phyloP scores from a whole-genome alignment of 2,797 vertebrate species.

The Oceanodroma leucorhoa region DNA sequence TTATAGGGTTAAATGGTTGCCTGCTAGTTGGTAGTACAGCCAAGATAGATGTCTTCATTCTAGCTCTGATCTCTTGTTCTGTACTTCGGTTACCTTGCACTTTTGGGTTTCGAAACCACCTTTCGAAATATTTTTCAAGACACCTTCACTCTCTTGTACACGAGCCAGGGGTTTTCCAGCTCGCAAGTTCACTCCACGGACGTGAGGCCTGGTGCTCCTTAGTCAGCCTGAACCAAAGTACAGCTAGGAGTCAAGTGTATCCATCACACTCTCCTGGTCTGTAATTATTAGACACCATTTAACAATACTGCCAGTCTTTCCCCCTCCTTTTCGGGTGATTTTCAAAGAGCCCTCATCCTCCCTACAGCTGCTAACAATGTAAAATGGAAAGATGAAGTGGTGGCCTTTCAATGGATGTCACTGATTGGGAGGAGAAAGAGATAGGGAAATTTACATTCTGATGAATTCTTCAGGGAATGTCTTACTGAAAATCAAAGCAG shows the following conservation, averaged over 20 bases:
- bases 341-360: conserved; percentile 45
- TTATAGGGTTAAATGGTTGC: background rate
- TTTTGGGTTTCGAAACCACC: background rate
- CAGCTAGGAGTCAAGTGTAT: background rate
- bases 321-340: conserved; percentile 24
- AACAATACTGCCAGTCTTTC: conserved; percentile 24
- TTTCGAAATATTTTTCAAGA: background rate
- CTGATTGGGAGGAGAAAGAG: conserved; percentile 53
- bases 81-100: background rate
- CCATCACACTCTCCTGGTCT: background rate
- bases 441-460: conserved; percentile 45
- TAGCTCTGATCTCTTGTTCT: background rate
- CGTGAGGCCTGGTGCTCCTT: background rate
- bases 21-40: background rate
- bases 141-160: background rate
- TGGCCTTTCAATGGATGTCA: conserved; percentile 35
- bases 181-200: background rate
- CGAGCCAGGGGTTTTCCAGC: background rate
- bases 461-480: conserved; percentile 49
- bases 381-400: conserved; percentile 39
- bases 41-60: fast-evolving
- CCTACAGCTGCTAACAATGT: conserved; percentile 46
- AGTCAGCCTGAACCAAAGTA: background rate
- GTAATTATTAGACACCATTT: conserved; percentile 32
- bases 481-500: conserved; percentile 53